These are phyloP conservation scores for Herpetotheres cachinnans DNA, from an alignment of 2,113 vertebrate genomes.

Conservation along the genomic window DNA sequence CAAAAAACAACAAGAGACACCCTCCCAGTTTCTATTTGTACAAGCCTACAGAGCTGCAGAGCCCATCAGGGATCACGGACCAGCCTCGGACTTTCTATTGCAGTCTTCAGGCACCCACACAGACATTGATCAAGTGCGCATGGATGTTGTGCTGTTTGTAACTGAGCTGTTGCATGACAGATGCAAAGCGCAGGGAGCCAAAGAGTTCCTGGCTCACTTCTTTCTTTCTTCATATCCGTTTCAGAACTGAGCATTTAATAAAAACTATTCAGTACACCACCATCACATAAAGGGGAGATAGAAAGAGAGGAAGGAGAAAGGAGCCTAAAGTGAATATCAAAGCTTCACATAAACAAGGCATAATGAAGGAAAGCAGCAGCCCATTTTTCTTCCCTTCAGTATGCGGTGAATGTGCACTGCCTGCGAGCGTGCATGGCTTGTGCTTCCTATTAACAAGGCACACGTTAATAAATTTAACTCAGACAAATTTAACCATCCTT, in stretches of 20 bases:
- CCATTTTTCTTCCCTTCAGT: slow-evolving; percentile 50
- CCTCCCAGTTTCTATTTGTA: background rate
- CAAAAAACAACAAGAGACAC: background rate
- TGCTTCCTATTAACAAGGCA: background rate
- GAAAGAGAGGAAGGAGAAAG: background rate
- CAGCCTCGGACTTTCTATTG: background rate
- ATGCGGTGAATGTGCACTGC: background rate
- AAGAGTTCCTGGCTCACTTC: background rate
- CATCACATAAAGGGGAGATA: background rate
- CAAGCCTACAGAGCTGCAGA: background rate
- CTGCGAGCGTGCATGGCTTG: background rate
- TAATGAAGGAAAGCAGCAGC: slow-evolving; percentile 31
- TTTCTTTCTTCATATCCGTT: background rate
- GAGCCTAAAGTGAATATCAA: background rate
- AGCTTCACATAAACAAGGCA: background rate
- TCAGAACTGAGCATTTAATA: background rate
- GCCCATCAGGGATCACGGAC: background rate
- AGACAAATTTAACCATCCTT: slow-evolving; percentile 2
- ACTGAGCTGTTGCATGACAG: background rate
- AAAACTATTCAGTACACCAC: background rate
- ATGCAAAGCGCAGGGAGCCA: background rate
- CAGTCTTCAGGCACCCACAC: background rate
- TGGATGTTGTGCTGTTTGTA: background rate
- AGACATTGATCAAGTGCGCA: background rate
- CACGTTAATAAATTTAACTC: slow-evolving; percentile 1